phyloP scores from a whole-genome alignment of 2,113 vertebrate genomes.

The Panthera tigris region DNA sequence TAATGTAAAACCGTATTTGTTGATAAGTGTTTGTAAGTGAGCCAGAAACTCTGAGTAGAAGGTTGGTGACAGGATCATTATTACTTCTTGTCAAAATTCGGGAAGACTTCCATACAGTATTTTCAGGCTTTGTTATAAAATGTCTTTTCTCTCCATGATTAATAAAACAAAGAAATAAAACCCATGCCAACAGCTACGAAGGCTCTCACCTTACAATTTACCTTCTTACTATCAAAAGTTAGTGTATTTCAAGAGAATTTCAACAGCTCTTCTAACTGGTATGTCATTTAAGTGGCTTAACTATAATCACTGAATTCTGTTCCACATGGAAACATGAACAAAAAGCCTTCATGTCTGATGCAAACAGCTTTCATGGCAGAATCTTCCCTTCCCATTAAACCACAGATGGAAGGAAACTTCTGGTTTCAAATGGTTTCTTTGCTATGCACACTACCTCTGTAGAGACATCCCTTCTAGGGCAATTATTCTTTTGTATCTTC shows the following conservation, averaged over 20 bases:
- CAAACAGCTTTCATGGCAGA: neutral
- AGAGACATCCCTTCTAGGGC: neutral
- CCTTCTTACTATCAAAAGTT: neutral
- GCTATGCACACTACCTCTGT: neutral
- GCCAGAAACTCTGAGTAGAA: neutral
- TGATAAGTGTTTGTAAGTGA: neutral
- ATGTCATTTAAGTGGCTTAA: slow-evolving; percentile 3
- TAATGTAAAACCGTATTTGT: neutral
- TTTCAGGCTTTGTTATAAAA: slow-evolving; percentile 17
- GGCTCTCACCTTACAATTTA: neutral
- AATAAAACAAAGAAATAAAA: slow-evolving; percentile 16
- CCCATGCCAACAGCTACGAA: neutral
- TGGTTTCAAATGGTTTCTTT: neutral
- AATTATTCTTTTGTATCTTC: neutral
- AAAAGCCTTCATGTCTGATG: neutral
- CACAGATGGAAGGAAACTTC: neutral
- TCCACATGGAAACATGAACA: neutral
- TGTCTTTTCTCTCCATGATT: neutral
- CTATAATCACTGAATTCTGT: neutral
- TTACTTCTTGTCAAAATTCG: neutral
- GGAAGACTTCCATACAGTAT: neutral
- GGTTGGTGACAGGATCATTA: neutral
- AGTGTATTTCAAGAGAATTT: slow-evolving; percentile 37
- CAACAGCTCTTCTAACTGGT: neutral
- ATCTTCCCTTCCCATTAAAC: neutral